phyloP scores from a whole-genome alignment of 2,888 invertebrate species.

The Ferdinandea cuprea region DNA sequence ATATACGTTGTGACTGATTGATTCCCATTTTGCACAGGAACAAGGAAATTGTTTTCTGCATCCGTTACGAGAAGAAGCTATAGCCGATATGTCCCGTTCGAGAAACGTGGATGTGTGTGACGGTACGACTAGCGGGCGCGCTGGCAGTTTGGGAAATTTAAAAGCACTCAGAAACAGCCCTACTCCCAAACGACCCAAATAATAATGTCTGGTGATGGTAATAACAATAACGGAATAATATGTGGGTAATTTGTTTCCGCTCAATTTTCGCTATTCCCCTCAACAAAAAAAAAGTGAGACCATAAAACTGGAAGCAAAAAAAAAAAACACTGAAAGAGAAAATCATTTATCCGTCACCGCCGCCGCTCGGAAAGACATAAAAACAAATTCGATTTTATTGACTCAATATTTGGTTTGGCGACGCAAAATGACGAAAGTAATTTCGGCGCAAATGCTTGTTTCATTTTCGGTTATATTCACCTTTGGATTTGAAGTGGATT shows the following conservation, averaged over 20 bases:
- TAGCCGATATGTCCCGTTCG: too few relatives aligned
- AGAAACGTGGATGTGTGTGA: not conserved
- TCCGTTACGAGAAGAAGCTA: slow-evolving; percentile 16
- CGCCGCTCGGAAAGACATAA: slow-evolving; percentile 52
- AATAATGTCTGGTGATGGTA: slow-evolving; percentile 62
- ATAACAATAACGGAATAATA: slow-evolving; percentile 67
- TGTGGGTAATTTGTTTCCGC: slow-evolving; percentile 68
- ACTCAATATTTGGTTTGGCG: slow-evolving; percentile 60
- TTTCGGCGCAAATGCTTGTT: slow-evolving; percentile 24
- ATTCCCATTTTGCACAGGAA: slow-evolving; percentile 64
- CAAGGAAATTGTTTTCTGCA: slow-evolving; percentile 62
- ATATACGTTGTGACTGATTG: slow-evolving; percentile 64
- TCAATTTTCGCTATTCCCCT: slow-evolving; percentile 40
- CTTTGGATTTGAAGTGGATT: not conserved
- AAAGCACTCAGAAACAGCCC: slow-evolving; percentile 42
- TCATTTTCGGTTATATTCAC: slow-evolving; percentile 8
- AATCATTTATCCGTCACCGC: slow-evolving; percentile 49
- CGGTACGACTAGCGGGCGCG: not conserved
- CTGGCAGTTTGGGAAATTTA: slow-evolving; percentile 35
- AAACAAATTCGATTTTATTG: slow-evolving; percentile 66
- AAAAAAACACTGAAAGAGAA: slow-evolving; percentile 38
- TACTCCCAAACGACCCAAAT: slow-evolving; percentile 47
- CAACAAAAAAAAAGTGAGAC: not conserved
- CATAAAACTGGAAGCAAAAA: slow-evolving; percentile 1
- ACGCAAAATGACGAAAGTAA: slow-evolving; percentile 43